These are phyloP conservation scores for Epirrhoe alternata DNA, from an alignment of 2,888 invertebrate species.

Conservation along the genomic window DNA sequence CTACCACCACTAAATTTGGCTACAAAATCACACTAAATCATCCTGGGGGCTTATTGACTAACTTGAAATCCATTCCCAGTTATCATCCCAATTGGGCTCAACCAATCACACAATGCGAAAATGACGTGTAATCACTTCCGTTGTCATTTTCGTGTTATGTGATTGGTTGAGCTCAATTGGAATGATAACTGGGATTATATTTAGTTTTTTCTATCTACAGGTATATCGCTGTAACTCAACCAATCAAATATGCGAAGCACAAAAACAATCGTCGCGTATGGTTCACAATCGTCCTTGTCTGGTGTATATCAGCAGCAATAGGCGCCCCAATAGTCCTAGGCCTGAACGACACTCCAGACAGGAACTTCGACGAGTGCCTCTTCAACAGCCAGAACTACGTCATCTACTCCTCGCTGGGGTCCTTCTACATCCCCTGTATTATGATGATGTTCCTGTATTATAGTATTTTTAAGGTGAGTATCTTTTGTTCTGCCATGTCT, in stretches of 20 bases:
- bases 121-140: no score
- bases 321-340: slow-evolving; percentile 98
- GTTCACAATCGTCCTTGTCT: slow-evolving; percentile 97
- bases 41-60: no score
- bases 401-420: slow-evolving; percentile 98
- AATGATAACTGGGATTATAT: neutral
- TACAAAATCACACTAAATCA: no score
- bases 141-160: no score
- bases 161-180: no score
- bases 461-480: slow-evolving; percentile 96
- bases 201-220: slow-evolving; percentile 80
- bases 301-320: slow-evolving; percentile 96
- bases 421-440: slow-evolving; percentile 99
- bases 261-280: slow-evolving; percentile 97
- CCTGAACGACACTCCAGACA: slow-evolving; percentile 95
- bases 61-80: no score
- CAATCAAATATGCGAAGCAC: slow-evolving; percentile 99
- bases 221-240: slow-evolving; percentile 99
- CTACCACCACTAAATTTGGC: no score
- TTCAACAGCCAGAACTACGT: slow-evolving; percentile 99
- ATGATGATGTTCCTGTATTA: slow-evolving; percentile 99
- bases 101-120: no score
- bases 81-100: no score
- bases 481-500: neutral
- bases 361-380: slow-evolving; percentile 93